Conservation (phyloP, 2,113 vertebrate species). For the Helogale parvula region DNA sequence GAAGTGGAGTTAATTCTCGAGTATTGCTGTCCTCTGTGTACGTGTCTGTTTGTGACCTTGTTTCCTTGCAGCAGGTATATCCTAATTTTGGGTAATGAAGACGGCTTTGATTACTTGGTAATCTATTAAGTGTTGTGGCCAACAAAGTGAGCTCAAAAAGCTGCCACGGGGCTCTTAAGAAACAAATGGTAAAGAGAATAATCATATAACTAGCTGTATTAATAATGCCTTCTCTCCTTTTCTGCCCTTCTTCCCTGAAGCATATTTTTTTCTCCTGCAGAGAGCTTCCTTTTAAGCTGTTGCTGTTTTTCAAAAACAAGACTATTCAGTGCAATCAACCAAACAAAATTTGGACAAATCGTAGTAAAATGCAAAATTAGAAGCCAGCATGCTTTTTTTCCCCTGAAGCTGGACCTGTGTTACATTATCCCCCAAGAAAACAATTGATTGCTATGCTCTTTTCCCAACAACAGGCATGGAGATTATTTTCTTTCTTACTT, state of each 20-base stretch:
- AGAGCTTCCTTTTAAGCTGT: conserved; percentile 63
- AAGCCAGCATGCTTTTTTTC: conserved; percentile 32
- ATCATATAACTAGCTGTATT: not conserved
- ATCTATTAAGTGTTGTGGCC: conserved; percentile 45
- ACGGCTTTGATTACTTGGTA: conserved; percentile 15
- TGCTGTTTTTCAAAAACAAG: conserved; percentile 50
- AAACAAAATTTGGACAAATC: conserved; percentile 62
- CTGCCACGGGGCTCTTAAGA: not conserved
- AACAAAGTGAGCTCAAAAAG: conserved; percentile 15
- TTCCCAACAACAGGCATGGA: conserved; percentile 17
- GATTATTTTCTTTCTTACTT: conserved; percentile 51
- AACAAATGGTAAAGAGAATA: not conserved
- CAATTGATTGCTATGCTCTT: not conserved
- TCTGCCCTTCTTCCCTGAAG: not conserved
- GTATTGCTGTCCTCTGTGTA: conserved; percentile 61
- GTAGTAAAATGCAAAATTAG: conserved; percentile 65
- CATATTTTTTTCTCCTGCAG: conserved; percentile 25
- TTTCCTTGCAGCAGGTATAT: not conserved
- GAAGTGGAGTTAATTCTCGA: conserved; percentile 74
- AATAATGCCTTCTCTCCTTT: not conserved
- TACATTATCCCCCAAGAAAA: conserved; percentile 40
- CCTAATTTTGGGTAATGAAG: conserved; percentile 43
- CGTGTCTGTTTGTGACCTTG: conserved; percentile 12
- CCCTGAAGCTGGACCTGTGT: conserved; percentile 46
- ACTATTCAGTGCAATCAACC: conserved; percentile 65